Evolutionary conservation across 2,113 vertebrate species (phyloP).

Genomic region (Fregetta grallaria): DNA sequence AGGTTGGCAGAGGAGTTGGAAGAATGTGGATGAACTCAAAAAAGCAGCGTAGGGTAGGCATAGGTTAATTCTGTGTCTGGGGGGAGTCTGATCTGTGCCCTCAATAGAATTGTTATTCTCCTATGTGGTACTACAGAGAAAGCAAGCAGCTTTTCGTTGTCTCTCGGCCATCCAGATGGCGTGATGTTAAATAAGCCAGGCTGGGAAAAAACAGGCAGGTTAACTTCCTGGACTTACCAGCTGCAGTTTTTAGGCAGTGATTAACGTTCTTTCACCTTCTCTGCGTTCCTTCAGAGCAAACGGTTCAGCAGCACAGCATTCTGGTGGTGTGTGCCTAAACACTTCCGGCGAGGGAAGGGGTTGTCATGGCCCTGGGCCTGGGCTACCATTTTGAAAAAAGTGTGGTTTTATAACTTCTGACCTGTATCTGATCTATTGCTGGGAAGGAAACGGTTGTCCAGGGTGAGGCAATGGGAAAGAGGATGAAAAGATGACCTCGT

Average conservation of each 20-base stretch:
- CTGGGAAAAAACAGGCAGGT: not conserved
- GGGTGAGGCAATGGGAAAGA: not conserved
- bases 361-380: not conserved
- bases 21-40: not conserved
- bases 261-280: not conserved
- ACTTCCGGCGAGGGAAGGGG: not conserved
- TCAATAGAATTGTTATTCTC: not conserved
- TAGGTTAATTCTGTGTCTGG: not conserved
- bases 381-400: not conserved
- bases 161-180: not conserved
- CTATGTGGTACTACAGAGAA: not conserved
- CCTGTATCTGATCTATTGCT: not conserved
- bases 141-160: not conserved
- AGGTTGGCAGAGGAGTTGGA: not conserved
- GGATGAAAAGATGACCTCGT: not conserved
- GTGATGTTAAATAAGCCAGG: not conserved
- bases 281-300: constrained; percentile 5
- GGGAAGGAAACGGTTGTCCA: not conserved
- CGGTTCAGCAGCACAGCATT: not conserved
- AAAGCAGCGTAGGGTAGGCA: not conserved
- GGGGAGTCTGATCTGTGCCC: not conserved
- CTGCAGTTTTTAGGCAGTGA: not conserved
- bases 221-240: not conserved
- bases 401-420: not conserved
- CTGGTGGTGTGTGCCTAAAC: not conserved